Evolutionary conservation across 1,140 invertebrate genomes (phyloP), one percentile per base, ranked within the genome.

Genomic region (Anthonomus grandis): DNA sequence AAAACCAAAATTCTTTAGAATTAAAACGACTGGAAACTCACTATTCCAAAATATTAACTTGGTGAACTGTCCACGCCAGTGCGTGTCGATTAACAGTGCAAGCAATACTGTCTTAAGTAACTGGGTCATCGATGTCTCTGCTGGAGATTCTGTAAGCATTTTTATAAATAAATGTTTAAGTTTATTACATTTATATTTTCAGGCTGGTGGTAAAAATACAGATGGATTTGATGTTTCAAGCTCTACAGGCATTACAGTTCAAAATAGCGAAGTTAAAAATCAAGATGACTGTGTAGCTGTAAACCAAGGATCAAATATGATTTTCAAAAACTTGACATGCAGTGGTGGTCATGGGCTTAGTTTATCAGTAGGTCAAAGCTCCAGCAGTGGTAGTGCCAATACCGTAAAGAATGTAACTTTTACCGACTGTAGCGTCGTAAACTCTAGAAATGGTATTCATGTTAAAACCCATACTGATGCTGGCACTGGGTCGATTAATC

Each of bases 211-310:
- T 12, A 23, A 39, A 34, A 55, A 58, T 31, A 58, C 55, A 1
- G 60, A 62, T 52, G 60, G 55, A 17, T 57, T 62, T 24, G 55
- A 50, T 21, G 36, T 62, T 19, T 5, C 12, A 5, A 22, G 27
- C 12, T 13, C 12, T 13, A 13, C 15, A 1, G 36, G 46, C 9
- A n/a, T n/a, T n/a, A n/a, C 23, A 38, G 2, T 62, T 1, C 12
- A 50, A 46, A 44, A 54, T 37, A 36, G 25, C 9, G 42, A 39
- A 10, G 51, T 62, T 2, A 39, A 15, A 4, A 62, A 62, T 34
- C 60, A 62, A 41, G 60, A 62, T 38, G 60, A 58, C 45, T 62
- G 60, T 37, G 55, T 62, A 4, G 45, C 37, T 22, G 17, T 62
- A 12, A 58, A 49, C 25, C 4, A 19, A 8, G 60, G 55, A 9